A percentile compares a stretch with the other conserved stretches of the same genome.
Evolutionary conservation across 2,113 vertebrate genomes (phyloP).

Genomic region (Todiramphus chloris): DNA sequence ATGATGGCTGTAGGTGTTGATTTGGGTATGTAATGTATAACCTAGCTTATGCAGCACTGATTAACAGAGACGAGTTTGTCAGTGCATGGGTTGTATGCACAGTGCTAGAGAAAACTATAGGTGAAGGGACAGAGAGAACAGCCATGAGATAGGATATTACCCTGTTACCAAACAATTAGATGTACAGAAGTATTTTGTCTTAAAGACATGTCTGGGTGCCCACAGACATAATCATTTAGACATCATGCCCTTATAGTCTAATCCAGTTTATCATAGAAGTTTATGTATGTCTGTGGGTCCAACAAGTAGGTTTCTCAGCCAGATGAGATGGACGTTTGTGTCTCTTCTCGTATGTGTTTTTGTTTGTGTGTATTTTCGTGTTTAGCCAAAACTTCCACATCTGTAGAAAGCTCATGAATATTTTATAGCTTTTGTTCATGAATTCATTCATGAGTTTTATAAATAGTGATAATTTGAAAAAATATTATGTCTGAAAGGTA

Average conservation of each 20-base stretch:
- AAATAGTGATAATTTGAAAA: conserved; percentile 61
- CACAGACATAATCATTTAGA: background rate
- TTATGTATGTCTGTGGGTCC: background rate
- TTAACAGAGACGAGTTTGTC: background rate
- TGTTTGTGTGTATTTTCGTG: background rate
- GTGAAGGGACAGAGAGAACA: background rate
- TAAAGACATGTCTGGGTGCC: background rate
- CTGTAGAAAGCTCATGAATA: conserved; percentile 20
- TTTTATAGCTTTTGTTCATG: conserved; percentile 36
- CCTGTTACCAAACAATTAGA: background rate
- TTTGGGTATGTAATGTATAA: conserved; percentile 62
- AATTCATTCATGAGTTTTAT: conserved; percentile 43
- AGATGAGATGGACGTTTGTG: background rate
- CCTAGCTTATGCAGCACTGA: background rate
- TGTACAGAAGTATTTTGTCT: background rate
- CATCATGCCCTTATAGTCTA: background rate
- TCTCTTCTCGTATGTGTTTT: background rate
- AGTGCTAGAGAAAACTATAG: background rate
- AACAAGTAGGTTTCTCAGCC: background rate
- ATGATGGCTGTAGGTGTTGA: conserved; percentile 63
- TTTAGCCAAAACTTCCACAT: background rate
- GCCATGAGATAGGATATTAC: background rate
- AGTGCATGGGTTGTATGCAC: background rate
- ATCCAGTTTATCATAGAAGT: background rate
- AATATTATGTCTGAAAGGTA: conserved; percentile 42